Evolutionary conservation across 1,140 invertebrate species (phyloP), one percentile per base, ranked within the genome.

Genomic region (Diorhabda elongata): DNA sequence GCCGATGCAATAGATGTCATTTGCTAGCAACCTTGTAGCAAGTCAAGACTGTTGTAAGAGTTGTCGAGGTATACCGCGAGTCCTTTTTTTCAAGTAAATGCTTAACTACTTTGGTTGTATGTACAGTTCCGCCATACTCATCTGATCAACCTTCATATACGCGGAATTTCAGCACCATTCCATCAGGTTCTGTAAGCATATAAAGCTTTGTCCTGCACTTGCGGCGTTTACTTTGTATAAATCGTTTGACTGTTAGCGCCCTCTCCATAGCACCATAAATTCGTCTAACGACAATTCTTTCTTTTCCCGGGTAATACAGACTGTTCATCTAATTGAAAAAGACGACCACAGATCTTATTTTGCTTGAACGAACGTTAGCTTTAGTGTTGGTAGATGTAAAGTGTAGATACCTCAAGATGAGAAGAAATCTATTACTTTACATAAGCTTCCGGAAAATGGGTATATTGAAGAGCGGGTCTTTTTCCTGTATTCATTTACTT

Each of bases 11-110:
- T 78, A 76, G 41, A 74, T 78, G 11, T 77, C 11, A 52, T 67
- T 74, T 67, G 73, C 45, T 59, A 77, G 58, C 43, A 80, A 69
- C 73, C 68, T 67, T 11, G 66, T 70, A 26, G 73, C 69, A 73
- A 58, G 41, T 71, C 41, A 43, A 68, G 58, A 60, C 63, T 70
- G 43, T 74, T 76, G 57, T 76, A 80, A 75, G 68, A 82, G 69
- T 79, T 80, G 63, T 81, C 79, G 70, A 81, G 79, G 56, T 75
- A 82, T 8, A 82, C 44, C 57, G 61, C 44, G 64, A 80, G 78
- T 42, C 79, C 77, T 66, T 67, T 58, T 75, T 61, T 74, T 78
- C 66, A 6, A 77, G 11, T 11, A 11, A 11, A 11, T 11, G 11
- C 11, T 11, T 0, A 11, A 11, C 77, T 57, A 80, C 71, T 69